Conservation (phyloP, 2,888 invertebrate genomes). For the Epirrita christyi region DNA sequence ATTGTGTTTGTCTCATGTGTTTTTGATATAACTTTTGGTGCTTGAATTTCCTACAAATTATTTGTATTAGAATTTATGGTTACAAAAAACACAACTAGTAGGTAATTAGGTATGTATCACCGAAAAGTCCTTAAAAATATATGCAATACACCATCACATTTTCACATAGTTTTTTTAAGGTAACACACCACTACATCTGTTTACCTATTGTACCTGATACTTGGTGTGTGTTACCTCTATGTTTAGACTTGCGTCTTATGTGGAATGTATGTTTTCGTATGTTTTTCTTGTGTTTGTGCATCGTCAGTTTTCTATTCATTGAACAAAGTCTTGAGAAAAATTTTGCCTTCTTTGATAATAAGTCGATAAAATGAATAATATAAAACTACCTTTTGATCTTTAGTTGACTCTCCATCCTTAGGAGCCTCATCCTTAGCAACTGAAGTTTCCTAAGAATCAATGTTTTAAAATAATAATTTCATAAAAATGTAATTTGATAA, state of each 20-base stretch:
- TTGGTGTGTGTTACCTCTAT: slow-evolving; percentile 53
- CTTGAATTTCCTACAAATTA: slow-evolving; percentile 13
- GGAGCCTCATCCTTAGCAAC: slow-evolving; percentile 25
- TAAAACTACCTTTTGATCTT: slow-evolving; percentile 32
- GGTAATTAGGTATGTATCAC: too few relatives aligned
- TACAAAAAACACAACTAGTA: not conserved
- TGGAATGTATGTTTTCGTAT: slow-evolving; percentile 47
- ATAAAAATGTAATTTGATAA: not conserved
- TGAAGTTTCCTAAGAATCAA: slow-evolving; percentile 30
- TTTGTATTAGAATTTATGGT: not conserved
- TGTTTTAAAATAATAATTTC: not conserved
- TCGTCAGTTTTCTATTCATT: slow-evolving; percentile 51
- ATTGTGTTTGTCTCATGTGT: not conserved
- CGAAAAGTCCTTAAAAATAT: too few relatives aligned
- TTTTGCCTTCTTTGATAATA: not conserved
- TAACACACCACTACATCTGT: too few relatives aligned
- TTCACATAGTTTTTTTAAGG: too few relatives aligned
- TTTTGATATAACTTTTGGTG: slow-evolving; percentile 2
- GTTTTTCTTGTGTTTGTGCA: slow-evolving; percentile 44
- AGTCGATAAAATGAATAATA: not conserved
- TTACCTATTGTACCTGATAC: too few relatives aligned
- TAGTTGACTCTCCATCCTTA: slow-evolving; percentile 15
- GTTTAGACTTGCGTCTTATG: slow-evolving; percentile 52
- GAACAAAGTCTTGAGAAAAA: slow-evolving; percentile 31
- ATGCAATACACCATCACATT: too few relatives aligned